Evolutionary conservation across 2,113 vertebrate genomes (phyloP), one percentile per base, ranked within the genome.

Genomic region (Smithornis capensis): DNA sequence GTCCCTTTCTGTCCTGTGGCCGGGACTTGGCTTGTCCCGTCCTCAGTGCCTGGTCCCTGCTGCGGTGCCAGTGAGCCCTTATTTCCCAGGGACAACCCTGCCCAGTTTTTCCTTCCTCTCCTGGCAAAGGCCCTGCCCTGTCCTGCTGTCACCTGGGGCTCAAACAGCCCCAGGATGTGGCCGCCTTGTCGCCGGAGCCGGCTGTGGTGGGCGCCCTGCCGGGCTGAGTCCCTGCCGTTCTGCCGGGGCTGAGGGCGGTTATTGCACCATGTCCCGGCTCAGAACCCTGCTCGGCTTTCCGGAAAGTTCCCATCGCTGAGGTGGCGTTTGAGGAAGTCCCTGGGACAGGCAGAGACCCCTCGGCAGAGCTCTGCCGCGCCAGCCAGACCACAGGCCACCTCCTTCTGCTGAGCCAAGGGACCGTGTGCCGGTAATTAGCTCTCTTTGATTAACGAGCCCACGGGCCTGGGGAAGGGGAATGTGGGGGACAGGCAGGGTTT

Each of bases 21-120:
- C 49, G 5, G 21, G 44, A 17, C 35, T 73, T 0, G 0, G 42
- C 37, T 42, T 25, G 18, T 55, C 47, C 71, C 9, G 0, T 25
- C 19, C 35, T 37, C 4, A 4, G 24, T 69, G 69, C 60, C 59
- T 17, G 59, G 53, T 67, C 82, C 60, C 49, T 42, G 8, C 23
- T 0, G 2, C 24, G 1, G 35, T 9, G 33, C 37, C 37, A 33
- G 55, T 53, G 62, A 64, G 75, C 67, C 31, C 53, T 55, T 25
- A 35, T 47, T 67, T 84, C n/a, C 45, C 2, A 0, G 76, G 37
- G 81, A 21, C 79, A 65, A 63, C 70, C 37, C 68, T 38, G 71
- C 70, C 49, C 24, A 35, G 7, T 49, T 77, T 90, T 74, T 92
- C 85, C 81, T 92, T 92, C 60, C 76, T 74, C 47, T 59, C 65